These are phyloP conservation scores for Mylabris sibirica DNA, from an alignment of 2,888 invertebrate genomes.

Conservation along the genomic window DNA sequence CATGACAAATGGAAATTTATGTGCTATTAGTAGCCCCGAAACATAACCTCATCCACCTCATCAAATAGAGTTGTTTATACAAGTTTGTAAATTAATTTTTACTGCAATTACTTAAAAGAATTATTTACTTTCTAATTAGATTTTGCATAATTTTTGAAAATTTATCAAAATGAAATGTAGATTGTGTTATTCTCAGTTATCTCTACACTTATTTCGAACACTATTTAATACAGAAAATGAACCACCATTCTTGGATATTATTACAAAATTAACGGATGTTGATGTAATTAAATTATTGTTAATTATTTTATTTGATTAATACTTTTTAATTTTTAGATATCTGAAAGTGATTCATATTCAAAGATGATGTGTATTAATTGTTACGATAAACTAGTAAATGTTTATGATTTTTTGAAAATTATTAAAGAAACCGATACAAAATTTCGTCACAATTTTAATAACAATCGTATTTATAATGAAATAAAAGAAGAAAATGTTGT, in stretches of 20 bases:
- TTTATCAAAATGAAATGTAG: neutral
- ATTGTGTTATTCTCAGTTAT: slow-evolving; percentile 1
- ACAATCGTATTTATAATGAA: too few relatives aligned
- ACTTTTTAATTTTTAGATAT: neutral
- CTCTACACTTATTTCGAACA: neutral
- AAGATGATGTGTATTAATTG: neutral
- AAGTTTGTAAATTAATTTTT: too few relatives aligned
- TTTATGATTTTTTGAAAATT: neutral
- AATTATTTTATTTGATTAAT: neutral
- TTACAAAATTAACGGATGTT: neutral
- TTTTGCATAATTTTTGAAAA: neutral
- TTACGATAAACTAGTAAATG: neutral
- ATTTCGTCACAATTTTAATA: neutral
- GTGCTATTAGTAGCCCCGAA: too few relatives aligned
- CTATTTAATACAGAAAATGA: neutral
- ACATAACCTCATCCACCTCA: too few relatives aligned
- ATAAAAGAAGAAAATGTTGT: neutral
- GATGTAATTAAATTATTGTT: neutral
- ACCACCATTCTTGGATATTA: neutral
- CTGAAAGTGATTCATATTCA: neutral
- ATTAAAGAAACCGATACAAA: neutral
- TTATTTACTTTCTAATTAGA: too few relatives aligned
- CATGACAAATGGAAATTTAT: too few relatives aligned
- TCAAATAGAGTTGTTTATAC: too few relatives aligned
- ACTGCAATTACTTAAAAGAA: too few relatives aligned